phyloP scores from a whole-genome alignment of 1,140 invertebrate species.

The Aphelinus atriplicis region DNA sequence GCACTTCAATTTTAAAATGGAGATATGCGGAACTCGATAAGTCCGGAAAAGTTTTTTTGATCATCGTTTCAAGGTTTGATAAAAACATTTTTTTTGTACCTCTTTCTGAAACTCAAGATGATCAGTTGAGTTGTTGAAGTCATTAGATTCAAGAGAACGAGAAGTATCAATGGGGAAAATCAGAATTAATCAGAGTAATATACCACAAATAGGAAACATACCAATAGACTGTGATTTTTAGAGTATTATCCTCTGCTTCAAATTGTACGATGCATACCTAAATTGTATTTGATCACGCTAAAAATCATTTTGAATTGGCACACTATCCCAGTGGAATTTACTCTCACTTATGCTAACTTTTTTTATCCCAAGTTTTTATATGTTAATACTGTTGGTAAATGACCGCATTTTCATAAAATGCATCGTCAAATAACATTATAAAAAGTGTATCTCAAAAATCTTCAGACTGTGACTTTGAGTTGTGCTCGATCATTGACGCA shows the following conservation, averaged over 20 bases:
- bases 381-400: constrained; percentile 22
- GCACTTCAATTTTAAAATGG: neutral
- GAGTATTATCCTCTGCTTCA: no score
- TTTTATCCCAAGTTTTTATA: constrained; percentile 5
- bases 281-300: no score
- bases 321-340: no score
- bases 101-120: no score
- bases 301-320: no score
- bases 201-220: no score
- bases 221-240: no score
- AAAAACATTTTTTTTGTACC: neutral
- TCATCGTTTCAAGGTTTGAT: neutral
- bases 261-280: no score
- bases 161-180: constrained; percentile 4
- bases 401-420: neutral
- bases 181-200: neutral
- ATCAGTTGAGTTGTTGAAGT: neutral
- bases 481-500: neutral
- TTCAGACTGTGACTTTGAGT: neutral
- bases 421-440: constrained; percentile 20
- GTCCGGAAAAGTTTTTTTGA: neutral
- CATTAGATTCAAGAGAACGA: constrained; percentile 1
- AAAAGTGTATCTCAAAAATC: constrained; percentile 23
- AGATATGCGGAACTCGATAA: neutral
- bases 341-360: no score